phyloP scores from a whole-genome alignment of 2,797 vertebrate genomes.

The Bradypodion ventrale region DNA sequence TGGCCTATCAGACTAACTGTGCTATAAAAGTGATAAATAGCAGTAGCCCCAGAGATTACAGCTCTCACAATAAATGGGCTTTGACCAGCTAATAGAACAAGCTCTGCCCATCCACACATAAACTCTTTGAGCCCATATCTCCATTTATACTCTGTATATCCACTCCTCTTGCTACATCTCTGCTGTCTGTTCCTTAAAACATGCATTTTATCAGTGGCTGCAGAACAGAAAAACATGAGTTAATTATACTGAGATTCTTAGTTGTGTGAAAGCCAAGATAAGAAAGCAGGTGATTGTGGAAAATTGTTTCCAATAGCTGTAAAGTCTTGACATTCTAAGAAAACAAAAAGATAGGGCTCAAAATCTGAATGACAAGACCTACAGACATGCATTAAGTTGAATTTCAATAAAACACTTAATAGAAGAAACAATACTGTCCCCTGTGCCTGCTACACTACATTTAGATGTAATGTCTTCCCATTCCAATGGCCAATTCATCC shows the following conservation, averaged over 20 bases:
- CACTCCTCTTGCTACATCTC: not conserved
- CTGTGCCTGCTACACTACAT: conserved; percentile 56
- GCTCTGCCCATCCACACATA: not conserved
- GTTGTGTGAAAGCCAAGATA: conserved; percentile 45
- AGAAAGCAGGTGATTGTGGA: conserved; percentile 18
- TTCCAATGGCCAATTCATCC: conserved; percentile 64
- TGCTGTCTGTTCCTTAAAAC: conserved; percentile 5
- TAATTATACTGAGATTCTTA: conserved; percentile 42
- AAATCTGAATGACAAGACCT: conserved; percentile 12
- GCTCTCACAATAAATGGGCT: not conserved
- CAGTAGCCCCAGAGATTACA: not conserved
- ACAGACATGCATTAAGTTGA: conserved; percentile 51
- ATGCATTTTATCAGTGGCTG: conserved; percentile 16
- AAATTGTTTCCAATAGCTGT: conserved; percentile 33
- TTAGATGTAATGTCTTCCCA: conserved; percentile 64
- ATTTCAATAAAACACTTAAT: conserved; percentile 67
- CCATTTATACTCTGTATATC: conserved; percentile 60
- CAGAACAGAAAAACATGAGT: conserved; percentile 50
- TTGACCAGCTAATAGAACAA: conserved; percentile 30
- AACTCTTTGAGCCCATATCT: conserved; percentile 34
- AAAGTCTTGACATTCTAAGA: conserved; percentile 32
- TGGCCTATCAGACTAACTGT: not conserved
- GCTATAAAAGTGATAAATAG: conserved; percentile 18
- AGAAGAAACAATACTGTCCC: conserved; percentile 60
- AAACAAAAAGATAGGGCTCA: not conserved